phyloP scores from a whole-genome alignment of 2,113 vertebrate species.

The Dromiciops gliroides region DNA sequence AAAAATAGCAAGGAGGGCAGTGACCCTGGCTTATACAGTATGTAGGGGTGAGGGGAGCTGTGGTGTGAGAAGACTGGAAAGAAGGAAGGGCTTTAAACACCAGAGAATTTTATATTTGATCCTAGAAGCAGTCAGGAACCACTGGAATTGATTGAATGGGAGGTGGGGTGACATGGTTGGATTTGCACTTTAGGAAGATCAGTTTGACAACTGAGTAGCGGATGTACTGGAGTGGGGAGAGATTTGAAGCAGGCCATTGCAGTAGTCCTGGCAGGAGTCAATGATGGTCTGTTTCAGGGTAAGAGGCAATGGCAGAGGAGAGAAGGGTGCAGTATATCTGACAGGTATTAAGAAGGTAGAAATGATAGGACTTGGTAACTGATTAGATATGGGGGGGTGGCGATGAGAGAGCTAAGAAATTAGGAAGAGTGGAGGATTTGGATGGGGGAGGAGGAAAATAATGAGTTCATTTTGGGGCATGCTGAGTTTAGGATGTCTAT shows the following conservation, averaged over 20 bases:
- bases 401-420: slow-evolving; percentile 12
- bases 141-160: not conserved
- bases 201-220: not conserved
- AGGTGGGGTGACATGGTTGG: not conserved
- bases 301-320: not conserved
- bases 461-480: slow-evolving; percentile 19
- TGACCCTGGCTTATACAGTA: not conserved
- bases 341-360: not conserved
- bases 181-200: too few species aligned
- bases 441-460: not conserved
- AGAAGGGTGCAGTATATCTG: not conserved
- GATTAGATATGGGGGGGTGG: not conserved
- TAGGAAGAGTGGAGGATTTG: not conserved
- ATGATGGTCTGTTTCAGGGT: not conserved
- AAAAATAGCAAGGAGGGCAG: not conserved
- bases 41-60: not conserved
- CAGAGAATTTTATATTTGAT: not conserved
- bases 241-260: not conserved
- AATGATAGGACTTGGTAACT: not conserved
- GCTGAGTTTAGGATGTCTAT: not conserved
- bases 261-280: not conserved
- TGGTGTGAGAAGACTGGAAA: not conserved
- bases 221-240: slow-evolving; percentile 19
- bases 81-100: not conserved
- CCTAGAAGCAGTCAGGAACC: not conserved